Evolutionary conservation across 1,140 invertebrate genomes (phyloP), one percentile per base, ranked within the genome.

Genomic region (Helicoverpa armigera): DNA sequence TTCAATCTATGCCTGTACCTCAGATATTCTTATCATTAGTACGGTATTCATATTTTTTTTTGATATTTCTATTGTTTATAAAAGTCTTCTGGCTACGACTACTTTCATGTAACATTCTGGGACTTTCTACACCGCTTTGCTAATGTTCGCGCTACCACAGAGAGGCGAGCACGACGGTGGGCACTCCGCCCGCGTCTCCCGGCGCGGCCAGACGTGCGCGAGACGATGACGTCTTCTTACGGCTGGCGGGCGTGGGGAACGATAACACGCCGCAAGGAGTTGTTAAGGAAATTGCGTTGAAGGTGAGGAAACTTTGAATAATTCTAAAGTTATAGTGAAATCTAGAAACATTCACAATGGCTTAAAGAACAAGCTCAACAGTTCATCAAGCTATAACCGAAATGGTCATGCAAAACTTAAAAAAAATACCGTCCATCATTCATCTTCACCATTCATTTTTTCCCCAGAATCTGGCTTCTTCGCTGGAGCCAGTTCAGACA

Each of bases 201-300:
- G 96, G 96, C 3, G 95, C 96, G 4, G 96, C 96, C 86, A 94
- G 97, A 0, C 95, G 97, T 9, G 95, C 95, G 69, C 94, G 97
- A 4, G 97, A 98, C 84, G 97, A 98, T 84, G 97, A 97, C 90
- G 98, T 98, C 35, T 98, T 98, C 94, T 97, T 97, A 69, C 95
- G 98, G 58, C 95, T 98, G 1, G 97, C 97, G 31, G 96, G 96
- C 53, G 96, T 94, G 87, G 88, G 90, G 75, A 83, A 93, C 88
- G 89, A 96, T 14, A 96, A 83, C 88, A 95, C 96, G 14, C 96
- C 96, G 67, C 96, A 96, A 80, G 97, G 97, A 69, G 94, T 96
- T 43, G 97, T 98, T 85, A 96, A 96, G 56, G 96, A 96, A 70
- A 96, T 96, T 85, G 95, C 96, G 65, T 95, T 96, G 76, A 97